A percentile compares a stretch with the other conserved stretches of the same genome.
phyloP scores from a whole-genome alignment of 2,113 vertebrate genomes.

The Micronycteris hirsuta region DNA sequence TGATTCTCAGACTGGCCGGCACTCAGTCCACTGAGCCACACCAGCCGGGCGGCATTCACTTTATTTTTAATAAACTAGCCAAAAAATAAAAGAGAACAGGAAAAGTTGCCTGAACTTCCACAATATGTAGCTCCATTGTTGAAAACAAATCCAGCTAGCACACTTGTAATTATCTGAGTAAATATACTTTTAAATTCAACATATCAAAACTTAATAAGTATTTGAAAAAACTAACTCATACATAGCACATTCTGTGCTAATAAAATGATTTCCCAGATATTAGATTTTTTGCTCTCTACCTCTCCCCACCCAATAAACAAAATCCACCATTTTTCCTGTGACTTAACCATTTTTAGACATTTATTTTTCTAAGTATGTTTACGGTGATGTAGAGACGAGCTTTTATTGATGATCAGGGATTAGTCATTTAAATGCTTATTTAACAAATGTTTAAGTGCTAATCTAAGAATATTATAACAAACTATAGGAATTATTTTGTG shows the following conservation, averaged over 20 bases:
- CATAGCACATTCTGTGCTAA: not conserved
- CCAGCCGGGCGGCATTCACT: not conserved
- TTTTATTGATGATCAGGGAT: not conserved
- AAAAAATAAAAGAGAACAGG: not conserved
- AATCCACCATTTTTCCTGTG: not conserved
- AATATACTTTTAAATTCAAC: conserved; percentile 23
- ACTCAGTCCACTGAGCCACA: too few relatives aligned
- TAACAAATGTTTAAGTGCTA: not conserved
- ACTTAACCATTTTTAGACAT: not conserved
- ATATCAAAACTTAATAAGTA: not conserved
- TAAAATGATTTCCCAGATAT: not conserved
- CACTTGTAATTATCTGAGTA: not conserved
- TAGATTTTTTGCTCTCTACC: not conserved
- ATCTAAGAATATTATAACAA: not conserved
- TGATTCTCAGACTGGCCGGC: too few relatives aligned
- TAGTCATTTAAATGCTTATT: conserved; percentile 3
- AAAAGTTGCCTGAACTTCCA: not conserved
- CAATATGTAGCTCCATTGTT: not conserved
- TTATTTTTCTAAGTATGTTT: conserved; percentile 29
- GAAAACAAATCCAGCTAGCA: not conserved
- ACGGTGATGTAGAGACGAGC: not conserved
- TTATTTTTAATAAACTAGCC: not conserved
- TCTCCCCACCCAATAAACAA: not conserved
- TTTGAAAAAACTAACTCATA: not conserved
- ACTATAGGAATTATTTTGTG: not conserved